Percentiles rank a stretch among this genome's conserved stretches.
Evolutionary conservation across 2,113 vertebrate species (phyloP).

Genomic region (Falcunculus frontatus): DNA sequence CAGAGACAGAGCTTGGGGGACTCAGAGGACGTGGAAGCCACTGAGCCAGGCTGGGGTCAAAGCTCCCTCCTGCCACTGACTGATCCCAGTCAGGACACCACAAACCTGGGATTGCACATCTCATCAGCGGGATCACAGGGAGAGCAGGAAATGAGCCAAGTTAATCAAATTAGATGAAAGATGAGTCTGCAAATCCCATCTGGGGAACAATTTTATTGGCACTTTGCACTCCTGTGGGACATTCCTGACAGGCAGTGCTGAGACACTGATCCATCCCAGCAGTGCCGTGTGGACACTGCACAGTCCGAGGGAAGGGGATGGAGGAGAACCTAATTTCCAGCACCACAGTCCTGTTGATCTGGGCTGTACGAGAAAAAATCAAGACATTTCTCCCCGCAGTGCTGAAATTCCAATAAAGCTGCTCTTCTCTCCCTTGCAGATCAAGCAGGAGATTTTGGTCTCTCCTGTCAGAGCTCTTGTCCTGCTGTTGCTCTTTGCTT

Average conservation of each 20-base stretch:
- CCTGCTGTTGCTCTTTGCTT: not conserved
- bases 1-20: fast-evolving
- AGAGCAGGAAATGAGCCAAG: constrained; percentile 42
- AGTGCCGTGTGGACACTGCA: fast-evolving
- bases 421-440: not conserved
- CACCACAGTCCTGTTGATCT: not conserved
- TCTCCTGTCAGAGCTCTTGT: not conserved
- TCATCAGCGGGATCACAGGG: constrained; percentile 1
- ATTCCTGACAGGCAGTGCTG: not conserved
- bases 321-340: not conserved
- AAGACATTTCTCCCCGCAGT: not conserved
- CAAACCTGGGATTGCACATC: constrained; percentile 16
- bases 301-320: fast-evolving
- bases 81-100: constrained; percentile 7
- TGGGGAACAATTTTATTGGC: constrained; percentile 25
- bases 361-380: not conserved
- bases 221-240: not conserved
- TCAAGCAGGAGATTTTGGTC: not conserved
- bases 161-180: constrained; percentile 48
- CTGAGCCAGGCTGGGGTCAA: not conserved
- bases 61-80: constrained; percentile 1
- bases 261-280: not conserved
- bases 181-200: constrained; percentile 7
- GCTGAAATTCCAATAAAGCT: not conserved
- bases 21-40: not conserved